Percentiles rank a stretch among this genome's conserved stretches.
phyloP scores from a whole-genome alignment of 1,140 invertebrate species.

The Ephestia elutella region DNA sequence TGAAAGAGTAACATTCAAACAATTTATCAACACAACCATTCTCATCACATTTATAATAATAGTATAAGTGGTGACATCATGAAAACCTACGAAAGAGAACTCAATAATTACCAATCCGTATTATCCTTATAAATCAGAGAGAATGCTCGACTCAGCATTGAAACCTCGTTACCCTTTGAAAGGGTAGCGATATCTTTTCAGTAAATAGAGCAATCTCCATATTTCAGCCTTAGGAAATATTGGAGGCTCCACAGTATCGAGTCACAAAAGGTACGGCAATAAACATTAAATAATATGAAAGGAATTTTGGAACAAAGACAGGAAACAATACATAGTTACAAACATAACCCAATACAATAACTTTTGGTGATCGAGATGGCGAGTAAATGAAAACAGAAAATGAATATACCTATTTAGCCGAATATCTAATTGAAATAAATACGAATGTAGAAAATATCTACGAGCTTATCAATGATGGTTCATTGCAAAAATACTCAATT shows the following conservation, averaged over 20 bases:
- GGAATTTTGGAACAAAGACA: neutral
- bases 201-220: slow-evolving; percentile 28
- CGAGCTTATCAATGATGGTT: too few species aligned
- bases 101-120: neutral
- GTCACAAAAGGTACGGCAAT: slow-evolving; percentile 1
- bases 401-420: too few species aligned
- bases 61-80: too few species aligned
- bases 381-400: too few species aligned
- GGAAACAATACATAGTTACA: neutral
- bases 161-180: neutral
- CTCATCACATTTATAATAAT: too few species aligned
- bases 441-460: too few species aligned
- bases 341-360: neutral
- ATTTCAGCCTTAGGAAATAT: slow-evolving; percentile 12
- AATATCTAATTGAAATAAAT: too few species aligned
- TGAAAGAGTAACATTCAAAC: too few species aligned
- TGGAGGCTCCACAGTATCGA: neutral
- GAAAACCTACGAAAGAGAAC: neutral
- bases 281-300: neutral
- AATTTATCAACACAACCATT: too few species aligned
- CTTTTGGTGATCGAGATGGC: too few species aligned
- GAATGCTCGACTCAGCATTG: neutral
- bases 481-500: too few species aligned
- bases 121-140: neutral
- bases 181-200: slow-evolving; percentile 6